Base-by-base conservation (phyloP, 1,140 invertebrate species). In the Scaptomyza graminum region DNA sequence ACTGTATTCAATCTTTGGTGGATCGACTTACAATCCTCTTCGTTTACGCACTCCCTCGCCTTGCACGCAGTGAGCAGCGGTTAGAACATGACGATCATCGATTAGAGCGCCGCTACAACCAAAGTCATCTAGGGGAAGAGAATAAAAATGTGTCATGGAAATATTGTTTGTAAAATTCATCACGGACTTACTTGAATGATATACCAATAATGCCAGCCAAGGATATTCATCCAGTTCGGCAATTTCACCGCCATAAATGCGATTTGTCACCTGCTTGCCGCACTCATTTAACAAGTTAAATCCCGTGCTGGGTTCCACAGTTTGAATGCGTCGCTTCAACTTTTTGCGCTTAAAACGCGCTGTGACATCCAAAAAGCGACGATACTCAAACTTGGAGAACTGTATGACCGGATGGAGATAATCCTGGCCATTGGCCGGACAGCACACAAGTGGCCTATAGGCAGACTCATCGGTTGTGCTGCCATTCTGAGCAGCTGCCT, bases 61-160 rank as follows among this genome's bases (percentile, higher is more conserved):
- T 73, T 94, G 94, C 1, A 98, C 93, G 77, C 97, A 98, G 89
- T 98, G 97, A 0, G 96, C 96, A 0, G 97, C 97, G 0, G 97
- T 98, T 12, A 95, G 75, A 8, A 95, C 92, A 61, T 94, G 94
- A 59, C 92, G 92, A 31, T 92, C 91, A 39, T 92, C 93, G 63
- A 94, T 94, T 12, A 95, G 65, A 3, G 94, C 93, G 0, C 94
- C 94, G 25, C 94, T 94, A 57, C 93, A 93, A 61, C 93, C 93
- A 44, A 92, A 91, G 18, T 91, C 89, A 60, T 90, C 90, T 88
- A 31, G 18, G 18, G 6, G 9, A 13, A 39, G 5, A 0, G 1
- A 55, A 37, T 7, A 47, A 7, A n/a, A 12, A 15, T 1, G 16
- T 47, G 6, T 25, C 28, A 31, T 31, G 7, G 28, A 22, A 22